Conservation (phyloP, 2,888 invertebrate species). For the Drosophila quinaria region DNA sequence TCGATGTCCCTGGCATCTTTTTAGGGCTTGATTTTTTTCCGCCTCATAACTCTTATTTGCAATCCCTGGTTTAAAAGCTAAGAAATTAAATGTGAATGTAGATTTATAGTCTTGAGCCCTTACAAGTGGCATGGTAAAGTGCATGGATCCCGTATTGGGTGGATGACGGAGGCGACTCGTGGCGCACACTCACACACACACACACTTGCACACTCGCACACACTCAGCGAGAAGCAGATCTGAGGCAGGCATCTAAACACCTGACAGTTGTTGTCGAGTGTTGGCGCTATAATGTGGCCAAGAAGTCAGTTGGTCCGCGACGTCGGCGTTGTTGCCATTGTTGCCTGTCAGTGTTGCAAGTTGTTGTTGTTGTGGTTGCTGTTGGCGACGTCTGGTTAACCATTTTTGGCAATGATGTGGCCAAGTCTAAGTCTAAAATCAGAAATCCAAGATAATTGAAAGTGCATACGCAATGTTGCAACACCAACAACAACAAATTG, state of each 20-base stretch:
- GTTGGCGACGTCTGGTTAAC: conserved; percentile 52
- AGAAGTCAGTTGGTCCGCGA: conserved; percentile 44
- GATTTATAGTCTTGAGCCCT: not conserved
- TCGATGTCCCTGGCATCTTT: no score
- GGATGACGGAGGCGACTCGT: conserved; percentile 58
- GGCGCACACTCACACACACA: conserved; percentile 41
- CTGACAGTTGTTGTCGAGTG: conserved; percentile 72
- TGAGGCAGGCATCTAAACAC: conserved; percentile 70
- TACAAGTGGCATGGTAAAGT: conserved; percentile 1
- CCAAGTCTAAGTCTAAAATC: conserved; percentile 36
- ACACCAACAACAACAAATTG: conserved; percentile 33
- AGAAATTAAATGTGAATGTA: not conserved
- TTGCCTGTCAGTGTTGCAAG: conserved; percentile 37
- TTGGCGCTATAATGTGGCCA: conserved; percentile 69
- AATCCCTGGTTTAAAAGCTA: no score
- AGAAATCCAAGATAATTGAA: conserved; percentile 48
- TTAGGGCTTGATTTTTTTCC: no score
- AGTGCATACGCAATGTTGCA: conserved; percentile 56
- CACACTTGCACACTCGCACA: not conserved
- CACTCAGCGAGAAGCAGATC: conserved; percentile 24
- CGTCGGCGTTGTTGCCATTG: conserved; percentile 51
- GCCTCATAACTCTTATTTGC: no score
- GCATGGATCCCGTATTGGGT: conserved; percentile 5
- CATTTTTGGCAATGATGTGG: conserved; percentile 74
- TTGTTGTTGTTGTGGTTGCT: conserved; percentile 45